Evolutionary conservation across 2,888 invertebrate species (phyloP), one percentile per base, ranked within the genome.

Genomic region (Chydorus sphaericus): DNA sequence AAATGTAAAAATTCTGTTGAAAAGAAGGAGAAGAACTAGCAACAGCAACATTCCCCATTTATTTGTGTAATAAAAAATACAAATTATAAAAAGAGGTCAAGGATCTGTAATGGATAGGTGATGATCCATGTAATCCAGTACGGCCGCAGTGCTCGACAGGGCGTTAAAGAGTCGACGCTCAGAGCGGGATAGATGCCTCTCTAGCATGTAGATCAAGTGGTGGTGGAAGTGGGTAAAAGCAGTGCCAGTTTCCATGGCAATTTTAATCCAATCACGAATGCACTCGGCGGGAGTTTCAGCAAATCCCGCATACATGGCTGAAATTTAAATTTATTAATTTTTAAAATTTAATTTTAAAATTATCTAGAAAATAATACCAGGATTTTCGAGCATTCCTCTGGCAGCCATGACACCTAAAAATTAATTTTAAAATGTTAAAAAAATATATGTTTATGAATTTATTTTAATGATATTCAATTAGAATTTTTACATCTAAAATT

Each of bases 151-250:
- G 57, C 75, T 79, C 62, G 77, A 78, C 20, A 91, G 73, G 61
- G 77, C 76, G 70, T 93, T 93, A 66, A 96, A 92, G 51, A 81
- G 70, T 61, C 79, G 73, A 64, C 87, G 81, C 64, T 86, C 80
- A 52, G 76, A 70, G 64, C 82, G 83, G 0, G 80, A 76, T 62
- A 94, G 73, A 37, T 84, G 67, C 69, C 83, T 84, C 65, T 92
- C 90, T 65, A 91, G 75, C 97, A 97, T 97, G 68, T 91, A 93
- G 53, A 91, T 88, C 60, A 97, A 77, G 72, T 97, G 97, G 68
- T 96, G 93, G 71, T 97, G 97, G 66, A 96, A 91, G 66, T 81
- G 82, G 62, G 85, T 81, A 69, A 87, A 94, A 53, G 80, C 77
- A 56, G 85, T 79, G 56, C 84, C 79, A 60, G 73, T 71, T 26